A percentile compares a stretch with the other conserved stretches of the same genome.
phyloP scores from a whole-genome alignment of 1,140 invertebrate genomes.

The Heliothis virescens region DNA sequence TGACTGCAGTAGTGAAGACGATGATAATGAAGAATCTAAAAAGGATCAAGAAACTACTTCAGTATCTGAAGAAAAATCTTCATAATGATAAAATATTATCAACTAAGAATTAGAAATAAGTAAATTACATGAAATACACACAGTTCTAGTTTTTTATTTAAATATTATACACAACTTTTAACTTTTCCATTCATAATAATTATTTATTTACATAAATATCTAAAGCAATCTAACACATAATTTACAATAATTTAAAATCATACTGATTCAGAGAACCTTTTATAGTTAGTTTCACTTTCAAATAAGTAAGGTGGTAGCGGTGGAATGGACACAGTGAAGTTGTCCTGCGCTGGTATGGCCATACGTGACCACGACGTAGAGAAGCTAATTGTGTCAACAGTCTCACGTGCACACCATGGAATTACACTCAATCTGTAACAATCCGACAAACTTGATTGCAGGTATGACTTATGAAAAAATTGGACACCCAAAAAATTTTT shows the following conservation, averaged over 20 bases:
- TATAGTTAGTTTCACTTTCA: constrained; percentile 36
- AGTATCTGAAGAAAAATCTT: background rate
- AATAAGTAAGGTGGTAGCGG: constrained; percentile 50
- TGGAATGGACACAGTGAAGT: constrained; percentile 9
- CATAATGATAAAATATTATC: background rate
- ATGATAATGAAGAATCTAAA: constrained; percentile 53
- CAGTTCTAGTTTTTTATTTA: background rate
- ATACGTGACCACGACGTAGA: constrained; percentile 18
- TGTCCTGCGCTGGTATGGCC: constrained; percentile 36
- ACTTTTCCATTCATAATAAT: no score
- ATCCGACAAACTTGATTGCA: background rate
- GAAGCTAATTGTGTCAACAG: background rate
- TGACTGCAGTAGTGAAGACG: constrained; percentile 60
- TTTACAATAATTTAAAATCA: background rate
- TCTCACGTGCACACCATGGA: constrained; percentile 38
- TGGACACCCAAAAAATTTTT: no score
- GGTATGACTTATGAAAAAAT: no score
- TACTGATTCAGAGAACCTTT: constrained; percentile 3
- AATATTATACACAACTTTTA: no score
- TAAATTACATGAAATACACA: constrained; percentile 1
- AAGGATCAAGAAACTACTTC: constrained; percentile 26
- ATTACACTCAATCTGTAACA: constrained; percentile 43
- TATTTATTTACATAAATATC: background rate
- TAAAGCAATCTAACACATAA: background rate
- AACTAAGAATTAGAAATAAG: background rate